These are phyloP conservation scores for Sclerurus mexicanus DNA, from an alignment of 2,113 vertebrate species.

Conservation along the genomic window DNA sequence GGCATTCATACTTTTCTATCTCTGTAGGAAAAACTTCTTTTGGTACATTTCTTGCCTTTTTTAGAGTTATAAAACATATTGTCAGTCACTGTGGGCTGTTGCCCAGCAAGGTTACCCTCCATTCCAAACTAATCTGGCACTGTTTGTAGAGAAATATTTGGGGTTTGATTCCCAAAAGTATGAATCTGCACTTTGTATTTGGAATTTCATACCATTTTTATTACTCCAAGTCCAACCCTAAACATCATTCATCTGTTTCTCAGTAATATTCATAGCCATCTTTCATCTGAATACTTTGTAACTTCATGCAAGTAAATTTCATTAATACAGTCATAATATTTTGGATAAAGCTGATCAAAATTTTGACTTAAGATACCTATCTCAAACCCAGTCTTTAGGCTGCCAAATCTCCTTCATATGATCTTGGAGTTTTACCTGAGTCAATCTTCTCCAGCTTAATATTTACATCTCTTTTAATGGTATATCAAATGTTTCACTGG, in stretches of 20 bases:
- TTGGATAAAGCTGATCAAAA: not conserved
- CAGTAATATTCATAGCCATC: not conserved
- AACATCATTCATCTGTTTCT: not conserved
- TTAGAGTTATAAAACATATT: not conserved
- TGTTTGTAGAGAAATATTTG: not conserved
- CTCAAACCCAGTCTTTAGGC: not conserved
- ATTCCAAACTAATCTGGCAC: not conserved
- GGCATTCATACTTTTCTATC: not conserved
- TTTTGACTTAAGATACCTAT: not conserved
- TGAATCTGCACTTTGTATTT: not conserved
- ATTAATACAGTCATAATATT: not conserved
- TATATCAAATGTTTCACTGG: not conserved
- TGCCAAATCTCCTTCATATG: not conserved
- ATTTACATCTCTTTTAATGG: not conserved
- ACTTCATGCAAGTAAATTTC: not conserved
- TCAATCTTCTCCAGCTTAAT: not conserved
- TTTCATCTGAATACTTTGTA: not conserved
- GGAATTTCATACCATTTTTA: not conserved
- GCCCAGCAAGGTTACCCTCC: not conserved
- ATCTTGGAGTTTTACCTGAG: not conserved
- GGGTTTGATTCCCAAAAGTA: not conserved
- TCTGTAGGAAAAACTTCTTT: not conserved
- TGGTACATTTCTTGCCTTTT: not conserved
- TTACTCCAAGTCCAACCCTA: not conserved
- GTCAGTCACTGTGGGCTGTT: not conserved